These are phyloP conservation scores for Orthosia cruda DNA, from an alignment of 2,888 invertebrate genomes.

Conservation along the genomic window DNA sequence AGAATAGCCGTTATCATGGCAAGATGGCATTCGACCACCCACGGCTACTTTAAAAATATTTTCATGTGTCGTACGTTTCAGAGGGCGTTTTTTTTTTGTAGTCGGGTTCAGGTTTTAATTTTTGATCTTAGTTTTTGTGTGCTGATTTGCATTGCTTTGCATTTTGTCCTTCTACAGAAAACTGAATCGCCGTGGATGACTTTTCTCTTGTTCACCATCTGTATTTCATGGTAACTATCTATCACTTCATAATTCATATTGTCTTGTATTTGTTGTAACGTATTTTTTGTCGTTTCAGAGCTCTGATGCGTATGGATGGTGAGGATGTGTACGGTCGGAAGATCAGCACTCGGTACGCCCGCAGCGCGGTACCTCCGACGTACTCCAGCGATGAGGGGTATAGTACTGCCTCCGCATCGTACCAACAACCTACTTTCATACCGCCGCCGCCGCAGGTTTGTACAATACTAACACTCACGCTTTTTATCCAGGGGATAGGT, in stretches of 20 bases:
- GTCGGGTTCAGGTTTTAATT: too few species aligned
- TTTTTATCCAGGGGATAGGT: not conserved
- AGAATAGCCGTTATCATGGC: too few species aligned
- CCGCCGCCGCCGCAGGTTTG: slow-evolving; percentile 66
- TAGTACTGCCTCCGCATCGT: slow-evolving; percentile 82
- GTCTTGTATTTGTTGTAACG: not conserved
- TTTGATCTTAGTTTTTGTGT: too few species aligned
- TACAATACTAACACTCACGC: not conserved
- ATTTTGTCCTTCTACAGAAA: too few species aligned
- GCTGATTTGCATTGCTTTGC: too few species aligned
- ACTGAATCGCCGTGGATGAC: not conserved
- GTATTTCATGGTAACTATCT: not conserved
- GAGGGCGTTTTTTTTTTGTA: too few species aligned
- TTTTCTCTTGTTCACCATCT: not conserved
- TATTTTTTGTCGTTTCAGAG: slow-evolving; percentile 89
- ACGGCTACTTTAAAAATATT: too few species aligned
- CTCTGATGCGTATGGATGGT: slow-evolving; percentile 96
- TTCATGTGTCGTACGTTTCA: too few species aligned
- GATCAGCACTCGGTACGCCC: slow-evolving; percentile 89
- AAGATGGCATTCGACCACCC: too few species aligned
- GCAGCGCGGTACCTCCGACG: slow-evolving; percentile 80
- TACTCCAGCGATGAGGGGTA: slow-evolving; percentile 91
- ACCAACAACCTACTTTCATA: slow-evolving; percentile 62
- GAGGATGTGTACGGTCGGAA: slow-evolving; percentile 96
- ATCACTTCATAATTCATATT: not conserved